Conservation (phyloP, 2,113 vertebrate genomes). For the Oriolus oriolus region DNA sequence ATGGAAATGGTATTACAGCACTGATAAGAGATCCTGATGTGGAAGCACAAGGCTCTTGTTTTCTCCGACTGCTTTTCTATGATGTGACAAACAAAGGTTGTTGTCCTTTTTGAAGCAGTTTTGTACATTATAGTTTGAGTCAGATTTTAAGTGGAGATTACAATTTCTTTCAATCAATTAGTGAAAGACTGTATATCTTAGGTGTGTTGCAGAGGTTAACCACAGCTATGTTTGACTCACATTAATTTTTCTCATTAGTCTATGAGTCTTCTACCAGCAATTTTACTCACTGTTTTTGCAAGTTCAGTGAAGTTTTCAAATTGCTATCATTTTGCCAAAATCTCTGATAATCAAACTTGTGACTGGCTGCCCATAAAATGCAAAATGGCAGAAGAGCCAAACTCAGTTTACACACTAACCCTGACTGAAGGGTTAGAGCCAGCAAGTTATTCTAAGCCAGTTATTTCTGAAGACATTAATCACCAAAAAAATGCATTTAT, state of each 20-base stretch:
- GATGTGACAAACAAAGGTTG: not conserved
- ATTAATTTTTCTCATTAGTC: not conserved
- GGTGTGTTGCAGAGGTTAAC: not conserved
- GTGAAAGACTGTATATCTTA: not conserved
- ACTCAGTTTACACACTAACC: not conserved
- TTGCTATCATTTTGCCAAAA: not conserved
- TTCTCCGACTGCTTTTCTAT: not conserved
- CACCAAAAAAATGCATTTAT: not conserved
- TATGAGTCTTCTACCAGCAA: not conserved
- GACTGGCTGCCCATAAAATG: not conserved
- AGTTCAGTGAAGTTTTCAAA: not conserved
- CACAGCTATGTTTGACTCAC: not conserved
- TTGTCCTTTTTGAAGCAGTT: not conserved
- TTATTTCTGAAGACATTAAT: not conserved
- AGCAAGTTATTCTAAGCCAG: not conserved
- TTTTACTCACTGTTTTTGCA: not conserved
- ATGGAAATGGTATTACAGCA: not conserved
- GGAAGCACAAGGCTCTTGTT: not conserved
- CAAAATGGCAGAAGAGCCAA: not conserved
- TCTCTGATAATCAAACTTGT: not conserved
- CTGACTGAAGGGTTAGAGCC: not conserved
- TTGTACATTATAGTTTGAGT: not conserved
- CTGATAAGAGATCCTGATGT: not conserved
- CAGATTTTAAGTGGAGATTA: not conserved
- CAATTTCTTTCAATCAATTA: not conserved